Base-by-base conservation (phyloP, 2,888 invertebrate genomes). In the Balanococcus diminutus region DNA sequence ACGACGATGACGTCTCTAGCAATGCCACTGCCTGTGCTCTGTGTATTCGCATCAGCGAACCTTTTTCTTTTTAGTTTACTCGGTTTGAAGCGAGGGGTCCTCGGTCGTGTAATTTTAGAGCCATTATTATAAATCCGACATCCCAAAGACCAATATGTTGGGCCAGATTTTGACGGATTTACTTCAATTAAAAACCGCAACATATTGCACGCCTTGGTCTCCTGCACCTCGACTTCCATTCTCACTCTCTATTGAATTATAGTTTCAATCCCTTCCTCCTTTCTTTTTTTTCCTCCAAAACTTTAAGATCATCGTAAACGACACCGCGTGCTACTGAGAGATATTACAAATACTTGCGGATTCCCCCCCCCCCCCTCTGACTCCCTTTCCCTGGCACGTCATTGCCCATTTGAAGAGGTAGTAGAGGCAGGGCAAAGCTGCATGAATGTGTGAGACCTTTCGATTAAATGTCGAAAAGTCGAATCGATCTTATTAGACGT, bases 121-220 rank as follows among this genome's bases (percentile, higher is more conserved):
- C 72, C 75, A 46, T 84, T 84, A 84, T 84, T 84, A n/a, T n/a
- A 75, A 72, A 84, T 16, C 42, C 75, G 16, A 36, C 67, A 28
- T 16, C 84, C 75, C n/a, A n/a, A 32, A 75, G 75, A n/a, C 42
- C 84, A 72, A 75, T 84, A 84, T 84, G 84, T 83, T 56, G n/a
- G 51, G 75, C 75, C 42, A 72, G 31, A 75, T 75, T 84, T 84
- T 84, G 84, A 84, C 84, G 84, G 84, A 84, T 84, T 84, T 84
- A 75, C 75, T 84, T 84, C 84, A 72, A 84, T 84, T 84, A 84
- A 84, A 84, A 84, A 83, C 83, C 84, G 75, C 84, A 84, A 84
- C 84, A 84, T 84, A 84, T 84, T 84, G 84, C 75, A n/a, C n/a
- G 46, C 19, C 36, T n/a, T n/a, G 11, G 67, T n/a, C 22, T 2